A percentile compares a stretch with the other conserved stretches of the same genome.
These are phyloP conservation scores for Papilio polytes DNA, from an alignment of 1,140 invertebrate genomes.

Conservation along the genomic window DNA sequence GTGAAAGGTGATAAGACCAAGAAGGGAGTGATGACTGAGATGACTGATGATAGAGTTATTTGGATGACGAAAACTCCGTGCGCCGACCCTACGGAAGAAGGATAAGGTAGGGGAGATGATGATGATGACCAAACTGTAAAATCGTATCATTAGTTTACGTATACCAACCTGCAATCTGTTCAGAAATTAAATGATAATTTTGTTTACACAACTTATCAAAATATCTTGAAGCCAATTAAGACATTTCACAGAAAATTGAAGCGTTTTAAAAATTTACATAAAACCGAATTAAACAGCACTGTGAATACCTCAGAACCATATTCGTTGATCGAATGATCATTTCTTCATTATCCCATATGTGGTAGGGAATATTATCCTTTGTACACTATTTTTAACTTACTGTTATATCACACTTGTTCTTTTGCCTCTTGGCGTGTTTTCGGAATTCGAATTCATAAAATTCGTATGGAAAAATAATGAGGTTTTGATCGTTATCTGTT, in stretches of 20 bases:
- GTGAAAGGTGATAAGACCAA: too few relatives aligned
- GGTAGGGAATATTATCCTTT: constrained; percentile 18
- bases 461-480: constrained; percentile 29
- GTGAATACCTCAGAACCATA: neutral
- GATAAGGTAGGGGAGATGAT: too few relatives aligned
- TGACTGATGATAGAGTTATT: too few relatives aligned
- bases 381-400: constrained; percentile 30
- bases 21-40: too few relatives aligned
- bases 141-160: neutral
- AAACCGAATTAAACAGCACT: constrained; percentile 1
- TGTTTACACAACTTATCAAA: neutral
- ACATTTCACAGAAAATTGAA: constrained; percentile 18
- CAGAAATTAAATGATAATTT: neutral
- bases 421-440: constrained; percentile 30
- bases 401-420: constrained; percentile 22
- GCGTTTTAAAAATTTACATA: constrained; percentile 15
- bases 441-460: neutral
- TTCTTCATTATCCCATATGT: constrained; percentile 28
- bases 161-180: neutral
- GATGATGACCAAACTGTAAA: too few relatives aligned
- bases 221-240: constrained; percentile 1
- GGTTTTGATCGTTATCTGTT: constrained; percentile 28
- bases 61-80: too few relatives aligned
- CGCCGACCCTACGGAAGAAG: too few relatives aligned
- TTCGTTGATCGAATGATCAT: constrained; percentile 22